Evolutionary conservation across 2,113 vertebrate genomes (phyloP), one percentile per base, ranked within the genome.

Genomic region (Piprites chloris): DNA sequence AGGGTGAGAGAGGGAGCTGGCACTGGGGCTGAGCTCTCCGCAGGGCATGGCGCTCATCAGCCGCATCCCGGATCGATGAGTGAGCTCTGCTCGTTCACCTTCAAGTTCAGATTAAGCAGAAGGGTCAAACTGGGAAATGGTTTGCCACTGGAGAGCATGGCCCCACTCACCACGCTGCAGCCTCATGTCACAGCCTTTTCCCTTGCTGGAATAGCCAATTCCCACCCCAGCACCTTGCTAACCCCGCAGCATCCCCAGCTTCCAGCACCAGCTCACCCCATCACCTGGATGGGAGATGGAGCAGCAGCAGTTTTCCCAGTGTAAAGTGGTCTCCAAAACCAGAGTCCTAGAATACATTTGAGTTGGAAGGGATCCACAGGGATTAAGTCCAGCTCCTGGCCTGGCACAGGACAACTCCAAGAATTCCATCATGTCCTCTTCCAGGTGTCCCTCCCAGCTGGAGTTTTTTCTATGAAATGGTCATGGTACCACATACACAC

Each of bases 61-160:
- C 74, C 28, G 3, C 85, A 30, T 90, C 90, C 95, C 33, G 1
- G 95, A 98, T 98, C 94, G 32, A 98, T 98, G 81, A 37, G 18
- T 4, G 49, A 50, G 61, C 80, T 8, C 82, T 46, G 82, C 90
- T 86, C 63, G 1, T 77, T 97, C 95, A 97, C 97, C 95, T 97
- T 98, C 96, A 97, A 74, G 62, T 89, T 93, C 94, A 96, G 94
- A 97, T 97, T 89, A 96, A 98, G 96, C 97, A 96, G 89, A 97
- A 96, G 81, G 95, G 96, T 95, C 96, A 96, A 84, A 96, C 24
- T 33, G 56, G 78, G 62, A 89, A 93, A 95, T 55, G 11, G 4
- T 39, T 80, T 47, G 42, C 49, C 9, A 3, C 18, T 11, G 30
- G 55, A 1, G 0, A 61, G 56, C 41, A 61, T 0, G 0, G 41